A percentile compares a stretch with the other conserved stretches of the same genome.
phyloP scores from a whole-genome alignment of 2,888 invertebrate species.

The Hydriomena furcata region DNA sequence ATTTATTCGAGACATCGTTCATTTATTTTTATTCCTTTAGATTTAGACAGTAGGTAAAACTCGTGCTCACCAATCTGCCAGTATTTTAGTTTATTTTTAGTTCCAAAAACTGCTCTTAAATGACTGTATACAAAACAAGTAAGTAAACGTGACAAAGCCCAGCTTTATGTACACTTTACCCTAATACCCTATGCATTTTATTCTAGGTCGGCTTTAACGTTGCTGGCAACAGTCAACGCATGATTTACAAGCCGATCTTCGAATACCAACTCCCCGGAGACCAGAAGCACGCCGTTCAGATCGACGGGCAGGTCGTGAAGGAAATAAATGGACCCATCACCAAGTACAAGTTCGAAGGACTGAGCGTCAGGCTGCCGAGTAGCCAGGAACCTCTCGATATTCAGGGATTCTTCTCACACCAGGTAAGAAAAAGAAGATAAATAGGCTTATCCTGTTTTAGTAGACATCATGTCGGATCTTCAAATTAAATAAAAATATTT shows the following conservation, averaged over 20 bases:
- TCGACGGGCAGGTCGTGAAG: constrained; percentile 77
- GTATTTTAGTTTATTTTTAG: no score
- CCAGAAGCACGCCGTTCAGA: constrained; percentile 73
- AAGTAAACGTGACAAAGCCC: no score
- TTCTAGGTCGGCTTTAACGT: constrained; percentile 82
- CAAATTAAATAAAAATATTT: no score
- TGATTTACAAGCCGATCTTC: constrained; percentile 86
- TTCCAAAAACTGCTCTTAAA: no score
- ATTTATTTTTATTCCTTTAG: no score
- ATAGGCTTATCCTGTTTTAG: no score
- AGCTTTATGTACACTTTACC: no score
- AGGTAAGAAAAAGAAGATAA: constrained; percentile 9
- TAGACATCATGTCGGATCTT: no score
- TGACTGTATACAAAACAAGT: no score
- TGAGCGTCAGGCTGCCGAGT: constrained; percentile 70
- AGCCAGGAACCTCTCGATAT: constrained; percentile 65
- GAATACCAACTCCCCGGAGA: constrained; percentile 83
- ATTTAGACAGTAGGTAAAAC: no score
- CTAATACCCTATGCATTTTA: background rate
- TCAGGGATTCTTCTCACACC: constrained; percentile 75
- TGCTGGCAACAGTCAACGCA: constrained; percentile 77
- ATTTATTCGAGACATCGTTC: no score
- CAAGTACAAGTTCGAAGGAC: constrained; percentile 84
- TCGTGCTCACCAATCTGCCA: no score
- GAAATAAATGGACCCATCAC: constrained; percentile 61